A percentile compares a stretch with the other conserved stretches of the same genome.
Conservation (phyloP, 92 coral and sea anemone genomes). For the Metridium senile region DNA sequence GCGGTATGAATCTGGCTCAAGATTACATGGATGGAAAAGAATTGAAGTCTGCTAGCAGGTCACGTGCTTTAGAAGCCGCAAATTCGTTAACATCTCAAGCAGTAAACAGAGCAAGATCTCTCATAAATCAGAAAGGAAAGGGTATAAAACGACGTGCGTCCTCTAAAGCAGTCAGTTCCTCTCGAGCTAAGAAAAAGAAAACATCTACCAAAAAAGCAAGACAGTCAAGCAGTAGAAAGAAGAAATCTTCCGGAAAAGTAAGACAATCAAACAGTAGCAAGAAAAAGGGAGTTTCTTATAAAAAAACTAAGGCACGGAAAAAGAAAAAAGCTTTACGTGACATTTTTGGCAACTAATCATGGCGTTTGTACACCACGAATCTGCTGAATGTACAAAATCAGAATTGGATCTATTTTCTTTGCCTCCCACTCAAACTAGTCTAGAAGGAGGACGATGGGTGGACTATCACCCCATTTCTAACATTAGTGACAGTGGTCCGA, state of each 20-base stretch:
- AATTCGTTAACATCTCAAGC: neutral
- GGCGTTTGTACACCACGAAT: conserved; percentile 48
- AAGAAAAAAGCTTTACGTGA: too few relatives aligned
- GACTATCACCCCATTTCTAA: too few relatives aligned
- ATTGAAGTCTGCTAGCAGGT: too few relatives aligned
- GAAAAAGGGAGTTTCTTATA: too few relatives aligned
- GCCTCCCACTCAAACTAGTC: conserved; percentile 32
- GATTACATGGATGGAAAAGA: too few relatives aligned
- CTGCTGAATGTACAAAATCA: conserved; percentile 29
- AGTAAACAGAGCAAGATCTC: neutral
- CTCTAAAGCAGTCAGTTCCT: neutral
- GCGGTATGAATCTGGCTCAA: too few relatives aligned
- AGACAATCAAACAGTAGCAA: too few relatives aligned
- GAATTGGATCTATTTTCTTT: conserved; percentile 30
- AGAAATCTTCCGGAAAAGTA: neutral
- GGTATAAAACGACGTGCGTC: conserved; percentile 24
- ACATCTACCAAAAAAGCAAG: neutral
- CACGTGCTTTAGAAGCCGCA: neutral
- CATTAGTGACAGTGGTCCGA: conserved; percentile 50
- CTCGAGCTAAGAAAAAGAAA: neutral
- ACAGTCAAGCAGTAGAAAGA: neutral
- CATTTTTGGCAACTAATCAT: conserved; percentile 24
- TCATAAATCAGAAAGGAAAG: conserved; percentile 17
- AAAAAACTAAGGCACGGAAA: too few relatives aligned
- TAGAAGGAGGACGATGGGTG: conserved; percentile 27